Evolutionary conservation across 2,797 vertebrate genomes (phyloP), one percentile per base, ranked within the genome.

Genomic region (Hafferia zeledoni): DNA sequence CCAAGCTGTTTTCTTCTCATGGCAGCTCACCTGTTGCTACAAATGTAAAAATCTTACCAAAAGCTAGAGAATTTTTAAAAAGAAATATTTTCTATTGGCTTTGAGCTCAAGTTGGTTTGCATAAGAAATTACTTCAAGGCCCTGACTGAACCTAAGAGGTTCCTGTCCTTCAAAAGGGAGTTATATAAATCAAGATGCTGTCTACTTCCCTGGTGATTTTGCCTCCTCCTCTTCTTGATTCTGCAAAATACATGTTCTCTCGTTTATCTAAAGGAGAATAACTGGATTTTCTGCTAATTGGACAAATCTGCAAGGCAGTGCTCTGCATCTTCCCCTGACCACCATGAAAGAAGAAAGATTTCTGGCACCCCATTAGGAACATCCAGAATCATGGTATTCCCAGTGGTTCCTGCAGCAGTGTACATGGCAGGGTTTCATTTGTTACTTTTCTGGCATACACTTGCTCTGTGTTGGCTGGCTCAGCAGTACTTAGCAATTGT

Each of bases 401-500:
- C 71, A 60, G 0, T 37, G 69, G 56, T 53, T 91, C 71, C 16
- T 70, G 13, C 11, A 85, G 91, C 53, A 85, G 75, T 46, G 79
- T 9, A 35, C 41, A 82, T 87, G 53, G 63, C 80, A 83, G 76
- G 19, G 59, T 44, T 95, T 91, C 43, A 10, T 72, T 70, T 87
- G 28, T 94, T 87, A 61, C 77, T 94, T 70, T 70, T 49, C 87
- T 95, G 86, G 92, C 35, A 0, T 25, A 46, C 27, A 3, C 18
- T 60, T 3, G 0, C 69, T 63, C 83, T 70, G 13, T 61, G 55
- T 25, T 94, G 91, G 81, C 92, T 90, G 41, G n/a, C 74, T 91
- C 31, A 94, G 65, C 74, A 79, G 27, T 65, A 49, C 80, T 95
- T 84, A 75, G 80, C 77, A 93, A 93, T 84, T 93, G 77, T 90